Percentiles rank a stretch among this genome's conserved stretches.
These are phyloP conservation scores for Saturnia pavonia DNA, from an alignment of 2,888 invertebrate genomes.

Conservation along the genomic window DNA sequence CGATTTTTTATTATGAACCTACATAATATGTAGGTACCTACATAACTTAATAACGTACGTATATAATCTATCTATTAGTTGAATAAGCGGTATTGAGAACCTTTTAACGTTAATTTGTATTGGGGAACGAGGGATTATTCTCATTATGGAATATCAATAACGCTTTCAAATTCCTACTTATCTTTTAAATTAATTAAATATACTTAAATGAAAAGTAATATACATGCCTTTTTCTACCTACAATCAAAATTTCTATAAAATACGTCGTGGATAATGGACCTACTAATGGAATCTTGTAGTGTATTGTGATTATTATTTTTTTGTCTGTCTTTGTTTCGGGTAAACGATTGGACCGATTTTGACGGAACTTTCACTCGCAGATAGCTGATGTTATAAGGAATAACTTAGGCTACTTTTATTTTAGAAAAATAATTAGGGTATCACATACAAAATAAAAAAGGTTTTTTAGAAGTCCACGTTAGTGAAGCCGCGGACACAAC, in stretches of 20 bases:
- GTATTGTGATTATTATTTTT: too few species aligned
- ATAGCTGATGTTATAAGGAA: too few species aligned
- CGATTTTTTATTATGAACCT: slow-evolving; percentile 36
- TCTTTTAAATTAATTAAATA: background rate
- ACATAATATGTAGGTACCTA: slow-evolving; percentile 32
- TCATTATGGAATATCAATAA: slow-evolving; percentile 10
- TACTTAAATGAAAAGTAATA: background rate
- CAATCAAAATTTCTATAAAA: background rate
- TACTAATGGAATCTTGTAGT: too few species aligned
- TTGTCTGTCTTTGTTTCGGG: too few species aligned
- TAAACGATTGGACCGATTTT: too few species aligned
- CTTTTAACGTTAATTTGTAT: slow-evolving; percentile 10
- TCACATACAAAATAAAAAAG: too few species aligned
- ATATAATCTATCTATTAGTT: slow-evolving; percentile 5
- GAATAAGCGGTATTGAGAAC: slow-evolving; percentile 4
- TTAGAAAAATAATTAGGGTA: too few species aligned
- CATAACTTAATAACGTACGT: background rate
- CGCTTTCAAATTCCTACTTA: background rate
- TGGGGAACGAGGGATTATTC: background rate
- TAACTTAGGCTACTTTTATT: too few species aligned
- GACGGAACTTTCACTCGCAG: too few species aligned
- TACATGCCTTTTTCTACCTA: background rate
- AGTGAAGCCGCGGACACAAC: too few species aligned
- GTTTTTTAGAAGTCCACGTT: too few species aligned
- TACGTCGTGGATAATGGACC: too few species aligned